phyloP scores from a whole-genome alignment of 2,888 invertebrate genomes.

The Oscheius sp. region DNA sequence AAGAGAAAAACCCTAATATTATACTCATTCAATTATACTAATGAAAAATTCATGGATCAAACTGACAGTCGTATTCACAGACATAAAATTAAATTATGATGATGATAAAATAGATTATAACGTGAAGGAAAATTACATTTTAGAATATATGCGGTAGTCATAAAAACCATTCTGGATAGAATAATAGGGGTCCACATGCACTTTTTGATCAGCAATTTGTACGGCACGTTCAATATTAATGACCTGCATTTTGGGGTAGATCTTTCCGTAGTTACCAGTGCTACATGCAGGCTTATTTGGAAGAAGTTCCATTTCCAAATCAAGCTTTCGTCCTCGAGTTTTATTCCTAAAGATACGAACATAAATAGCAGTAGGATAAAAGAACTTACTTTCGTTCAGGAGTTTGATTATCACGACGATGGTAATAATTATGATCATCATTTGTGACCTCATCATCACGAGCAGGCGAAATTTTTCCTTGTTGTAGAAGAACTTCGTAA shows the following conservation, averaged over 20 bases:
- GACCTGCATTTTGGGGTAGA: slow-evolving; percentile 42
- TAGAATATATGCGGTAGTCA: too few species aligned
- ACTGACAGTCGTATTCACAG: too few species aligned
- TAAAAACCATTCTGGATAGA: background rate
- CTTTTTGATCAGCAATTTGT: background rate
- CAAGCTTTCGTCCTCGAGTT: slow-evolving; percentile 15
- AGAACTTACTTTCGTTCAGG: slow-evolving; percentile 1
- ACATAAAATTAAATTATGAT: too few species aligned
- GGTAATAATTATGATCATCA: slow-evolving; percentile 23
- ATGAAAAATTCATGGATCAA: too few species aligned
- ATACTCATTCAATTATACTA: too few species aligned
- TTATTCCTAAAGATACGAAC: background rate
- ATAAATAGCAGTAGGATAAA: background rate
- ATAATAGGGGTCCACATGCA: background rate
- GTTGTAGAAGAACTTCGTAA: slow-evolving; percentile 50
- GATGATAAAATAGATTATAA: too few species aligned
- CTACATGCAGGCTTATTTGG: background rate
- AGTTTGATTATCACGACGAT: slow-evolving; percentile 8
- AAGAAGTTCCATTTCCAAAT: slow-evolving; percentile 2
- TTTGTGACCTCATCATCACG: slow-evolving; percentile 55
- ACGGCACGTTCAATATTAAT: slow-evolving; percentile 37
- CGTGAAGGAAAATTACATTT: too few species aligned
- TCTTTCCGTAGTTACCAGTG: background rate
- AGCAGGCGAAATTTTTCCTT: slow-evolving; percentile 56
- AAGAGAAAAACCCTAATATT: too few species aligned